Evolutionary conservation across 2,113 vertebrate genomes (phyloP), one percentile per base, ranked within the genome.

Genomic region (Xyrauchen texanus): DNA sequence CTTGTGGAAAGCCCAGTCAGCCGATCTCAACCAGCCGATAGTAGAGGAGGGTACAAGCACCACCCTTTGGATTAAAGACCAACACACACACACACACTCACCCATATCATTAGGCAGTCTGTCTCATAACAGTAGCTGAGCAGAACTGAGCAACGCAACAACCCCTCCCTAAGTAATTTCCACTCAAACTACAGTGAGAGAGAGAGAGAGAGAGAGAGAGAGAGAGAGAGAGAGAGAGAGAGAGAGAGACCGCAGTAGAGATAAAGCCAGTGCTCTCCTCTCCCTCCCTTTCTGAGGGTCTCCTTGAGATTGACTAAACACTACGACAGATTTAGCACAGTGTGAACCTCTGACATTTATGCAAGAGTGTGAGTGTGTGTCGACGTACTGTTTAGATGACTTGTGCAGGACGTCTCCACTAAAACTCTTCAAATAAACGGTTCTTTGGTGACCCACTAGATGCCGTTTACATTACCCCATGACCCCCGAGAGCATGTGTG

Each of bases 261-360:
- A 80, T 67, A 49, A 15, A 67, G 75, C 51, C 15, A 58, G 45
- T 21, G 61, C 87, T 84, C 87, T 79, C 75, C 86, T 82, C 73
- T 86, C 87, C 85, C 83, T 82, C 83, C 47, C 65, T 7, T 45
- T 15, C 61, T 83, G 21, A 42, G 78, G 70, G 73, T 77, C 86
- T 87, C 80, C 86, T 84, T 78, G 83, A 91, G 82, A 89, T 81
- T 83, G 85, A 86, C 88, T 91, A 91, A 92, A 92, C 90, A 90
- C 87, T 89, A 81, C 75, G 89, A 92, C 90, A 85, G 91, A 93
- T 93, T 91, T 92, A 93, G 91, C 88, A 86, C 87, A 85, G 86
- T 51, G 86, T 89, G 87, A 89, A 91, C 90, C 91, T 88, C 87
- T 93, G 90, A 91, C 91, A 93, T 93, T 91, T 92, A 71, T 61